Percentiles rank a stretch among this genome's conserved stretches.
Conservation (phyloP, 1,140 invertebrate species). For the Pseudomyrmex concolor region DNA sequence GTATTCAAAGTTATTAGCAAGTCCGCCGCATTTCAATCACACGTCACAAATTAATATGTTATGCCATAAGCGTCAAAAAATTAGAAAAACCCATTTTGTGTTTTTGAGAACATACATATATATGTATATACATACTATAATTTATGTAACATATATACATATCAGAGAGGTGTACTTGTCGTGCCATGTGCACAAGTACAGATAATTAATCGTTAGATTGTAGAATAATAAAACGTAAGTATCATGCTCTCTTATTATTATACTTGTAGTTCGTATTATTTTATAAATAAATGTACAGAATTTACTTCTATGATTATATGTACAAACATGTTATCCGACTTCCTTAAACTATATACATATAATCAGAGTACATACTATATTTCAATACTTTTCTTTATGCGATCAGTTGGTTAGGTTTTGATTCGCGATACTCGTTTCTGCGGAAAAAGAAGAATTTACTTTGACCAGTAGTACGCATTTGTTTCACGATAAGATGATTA, state of each 20-base stretch:
- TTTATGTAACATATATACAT: constrained; percentile 74
- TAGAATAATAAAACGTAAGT: constrained; percentile 53
- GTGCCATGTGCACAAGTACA: not conserved
- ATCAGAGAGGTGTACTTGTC: constrained; percentile 13
- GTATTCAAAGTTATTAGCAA: constrained; percentile 1
- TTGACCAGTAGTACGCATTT: not conserved
- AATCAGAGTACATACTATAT: too few relatives aligned
- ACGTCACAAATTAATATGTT: constrained; percentile 45
- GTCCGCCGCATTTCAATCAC: not conserved
- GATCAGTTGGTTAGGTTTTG: too few relatives aligned
- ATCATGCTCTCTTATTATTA: constrained; percentile 53
- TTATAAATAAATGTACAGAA: constrained; percentile 84
- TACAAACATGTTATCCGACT: constrained; percentile 26
- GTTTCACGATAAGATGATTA: constrained; percentile 77
- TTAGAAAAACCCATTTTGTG: constrained; percentile 57
- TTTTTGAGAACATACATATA: not conserved
- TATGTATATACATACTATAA: constrained; percentile 71
- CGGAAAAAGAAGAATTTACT: too few relatives aligned
- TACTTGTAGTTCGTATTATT: constrained; percentile 76
- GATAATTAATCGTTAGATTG: constrained; percentile 59
- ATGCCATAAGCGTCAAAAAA: constrained; percentile 77
- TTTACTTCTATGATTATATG: constrained; percentile 57
- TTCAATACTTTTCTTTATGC: too few relatives aligned
- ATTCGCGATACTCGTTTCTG: too few relatives aligned
- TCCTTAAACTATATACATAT: not conserved